Conservation (phyloP, 2,797 vertebrate genomes). For the Muscicapa comitata region DNA sequence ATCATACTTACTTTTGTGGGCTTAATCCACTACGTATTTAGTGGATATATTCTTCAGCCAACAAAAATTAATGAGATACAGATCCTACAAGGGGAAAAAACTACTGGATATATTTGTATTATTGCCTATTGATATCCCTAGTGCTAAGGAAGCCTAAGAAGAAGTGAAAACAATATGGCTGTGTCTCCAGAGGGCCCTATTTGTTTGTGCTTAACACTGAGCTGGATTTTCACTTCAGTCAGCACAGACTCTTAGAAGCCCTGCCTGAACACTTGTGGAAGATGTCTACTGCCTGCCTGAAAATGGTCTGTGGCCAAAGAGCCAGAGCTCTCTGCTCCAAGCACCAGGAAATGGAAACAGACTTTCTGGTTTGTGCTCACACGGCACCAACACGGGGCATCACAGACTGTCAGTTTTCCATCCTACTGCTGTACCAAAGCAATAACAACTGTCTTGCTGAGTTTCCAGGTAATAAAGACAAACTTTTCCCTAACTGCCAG, state of each 20-base stretch:
- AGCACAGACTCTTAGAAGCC: neutral
- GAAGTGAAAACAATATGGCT: neutral
- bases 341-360: neutral
- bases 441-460: neutral
- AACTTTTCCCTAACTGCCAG: neutral
- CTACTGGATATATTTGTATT: neutral
- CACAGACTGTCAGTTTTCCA: neutral
- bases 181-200: neutral
- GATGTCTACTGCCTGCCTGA: neutral
- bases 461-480: neutral
- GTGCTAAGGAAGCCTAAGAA: neutral
- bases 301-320: neutral
- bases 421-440: neutral
- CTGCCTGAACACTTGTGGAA: neutral
- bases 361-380: neutral
- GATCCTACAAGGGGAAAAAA: neutral
- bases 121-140: neutral
- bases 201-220: neutral
- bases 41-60: neutral
- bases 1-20: neutral
- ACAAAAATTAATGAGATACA: neutral
- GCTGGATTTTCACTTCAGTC: neutral
- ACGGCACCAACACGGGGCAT: rapidly evolving
- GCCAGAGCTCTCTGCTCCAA: neutral
- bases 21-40: neutral